Percentiles rank a stretch among this genome's conserved stretches.
Evolutionary conservation across 1,140 invertebrate species (phyloP).

Genomic region (Anastrepha obliqua): DNA sequence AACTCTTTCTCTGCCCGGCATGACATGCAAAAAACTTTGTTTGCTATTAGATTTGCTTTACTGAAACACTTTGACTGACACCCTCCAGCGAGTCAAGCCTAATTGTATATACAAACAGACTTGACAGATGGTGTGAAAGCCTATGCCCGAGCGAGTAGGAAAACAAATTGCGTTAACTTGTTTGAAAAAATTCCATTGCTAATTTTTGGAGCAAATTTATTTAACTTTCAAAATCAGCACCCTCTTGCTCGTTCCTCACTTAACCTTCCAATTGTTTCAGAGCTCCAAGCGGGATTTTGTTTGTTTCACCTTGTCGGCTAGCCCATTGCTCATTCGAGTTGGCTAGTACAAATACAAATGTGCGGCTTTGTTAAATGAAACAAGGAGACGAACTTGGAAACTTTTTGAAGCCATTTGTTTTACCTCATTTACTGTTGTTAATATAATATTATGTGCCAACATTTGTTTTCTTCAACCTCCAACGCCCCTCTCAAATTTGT

Average conservation of each 20-base stretch:
- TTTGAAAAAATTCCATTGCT: constrained; percentile 32
- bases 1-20: no score
- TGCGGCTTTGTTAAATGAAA: background rate
- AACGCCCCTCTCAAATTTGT: background rate
- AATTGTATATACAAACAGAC: background rate
- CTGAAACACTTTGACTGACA: no score
- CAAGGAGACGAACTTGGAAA: background rate
- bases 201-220: background rate
- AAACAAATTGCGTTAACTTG: background rate
- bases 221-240: constrained; percentile 28
- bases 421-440: constrained; percentile 28
- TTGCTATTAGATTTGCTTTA: no score
- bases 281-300: background rate
- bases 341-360: background rate
- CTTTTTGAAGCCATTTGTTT: background rate
- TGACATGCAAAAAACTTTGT: no score
- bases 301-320: background rate
- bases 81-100: no score
- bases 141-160: background rate
- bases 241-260: background rate
- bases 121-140: background rate
- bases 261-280: background rate
- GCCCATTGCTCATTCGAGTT: background rate
- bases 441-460: constrained; percentile 22
- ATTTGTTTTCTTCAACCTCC: constrained; percentile 3